Percentiles rank a stretch among this genome's conserved stretches.
phyloP scores from a whole-genome alignment of 2,113 vertebrate genomes.

The Phalacrocorax carbo region DNA sequence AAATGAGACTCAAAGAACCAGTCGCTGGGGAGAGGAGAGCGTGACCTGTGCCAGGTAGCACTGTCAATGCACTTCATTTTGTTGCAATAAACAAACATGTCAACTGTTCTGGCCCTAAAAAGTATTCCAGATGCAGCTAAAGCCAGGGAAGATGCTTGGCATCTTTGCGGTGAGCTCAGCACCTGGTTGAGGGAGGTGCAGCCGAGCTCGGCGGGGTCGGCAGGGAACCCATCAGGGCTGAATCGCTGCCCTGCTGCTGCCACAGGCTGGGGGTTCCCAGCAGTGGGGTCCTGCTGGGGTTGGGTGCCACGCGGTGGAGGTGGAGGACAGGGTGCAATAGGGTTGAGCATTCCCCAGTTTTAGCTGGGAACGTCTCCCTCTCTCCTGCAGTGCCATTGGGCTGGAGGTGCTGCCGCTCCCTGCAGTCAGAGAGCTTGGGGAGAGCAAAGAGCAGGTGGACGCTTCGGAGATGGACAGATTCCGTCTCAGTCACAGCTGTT shows the following conservation, averaged over 20 bases:
- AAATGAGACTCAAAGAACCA: not conserved
- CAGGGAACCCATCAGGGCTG: fast-evolving
- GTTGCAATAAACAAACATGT: not conserved
- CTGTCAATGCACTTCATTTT: not conserved
- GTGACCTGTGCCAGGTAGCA: not conserved
- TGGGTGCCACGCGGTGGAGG: not conserved
- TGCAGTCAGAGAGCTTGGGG: fast-evolving
- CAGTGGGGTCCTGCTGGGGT: not conserved
- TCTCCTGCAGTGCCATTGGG: fast-evolving
- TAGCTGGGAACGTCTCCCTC: not conserved
- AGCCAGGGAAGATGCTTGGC: not conserved
- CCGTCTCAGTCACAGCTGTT: not conserved
- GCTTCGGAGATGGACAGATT: not conserved
- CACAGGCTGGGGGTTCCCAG: fast-evolving
- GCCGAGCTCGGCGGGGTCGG: fast-evolving
- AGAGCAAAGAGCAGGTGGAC: not conserved
- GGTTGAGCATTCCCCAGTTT: not conserved
- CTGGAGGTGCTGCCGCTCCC: not conserved
- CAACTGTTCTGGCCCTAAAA: not conserved
- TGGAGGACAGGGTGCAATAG: not conserved
- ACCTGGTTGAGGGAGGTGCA: fast-evolving
- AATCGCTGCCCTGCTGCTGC: fast-evolving
- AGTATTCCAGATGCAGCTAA: not conserved
- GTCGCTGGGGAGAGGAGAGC: not conserved
- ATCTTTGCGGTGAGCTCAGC: fast-evolving